A percentile compares a stretch with the other conserved stretches of the same genome.
These are phyloP conservation scores for Pygocentrus nattereri DNA, from an alignment of 2,797 vertebrate species.

Conservation along the genomic window DNA sequence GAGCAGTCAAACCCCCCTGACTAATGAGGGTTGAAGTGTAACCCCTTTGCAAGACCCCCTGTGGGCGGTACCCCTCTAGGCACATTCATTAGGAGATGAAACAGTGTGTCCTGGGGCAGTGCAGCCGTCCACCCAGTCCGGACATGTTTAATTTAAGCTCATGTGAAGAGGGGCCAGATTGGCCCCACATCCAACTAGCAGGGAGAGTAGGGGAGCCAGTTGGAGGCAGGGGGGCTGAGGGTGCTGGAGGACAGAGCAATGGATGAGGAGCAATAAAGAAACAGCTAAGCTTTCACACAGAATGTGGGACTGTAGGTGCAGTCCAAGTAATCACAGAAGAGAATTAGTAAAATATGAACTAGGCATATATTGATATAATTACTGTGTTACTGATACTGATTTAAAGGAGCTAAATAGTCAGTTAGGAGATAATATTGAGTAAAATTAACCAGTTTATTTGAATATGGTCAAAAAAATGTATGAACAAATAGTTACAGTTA, in stretches of 20 bases:
- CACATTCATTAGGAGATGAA: slow-evolving; percentile 88
- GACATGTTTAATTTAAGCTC: slow-evolving; percentile 82
- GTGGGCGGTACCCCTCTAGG: slow-evolving; percentile 79
- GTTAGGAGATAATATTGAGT: neutral
- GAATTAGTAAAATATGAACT: neutral
- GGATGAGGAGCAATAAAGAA: neutral
- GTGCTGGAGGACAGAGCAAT: neutral
- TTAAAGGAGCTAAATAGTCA: neutral
- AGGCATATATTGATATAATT: neutral
- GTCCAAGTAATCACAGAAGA: slow-evolving; percentile 12
- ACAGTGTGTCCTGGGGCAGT: slow-evolving; percentile 78
- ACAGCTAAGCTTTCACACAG: neutral
- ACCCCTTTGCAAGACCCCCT: slow-evolving; percentile 74
- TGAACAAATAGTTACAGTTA: neutral
- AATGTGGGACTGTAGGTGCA: too few relatives aligned
- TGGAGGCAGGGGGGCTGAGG: slow-evolving; percentile 30
- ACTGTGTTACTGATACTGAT: neutral
- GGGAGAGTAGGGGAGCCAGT: slow-evolving; percentile 56
- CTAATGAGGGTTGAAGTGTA: slow-evolving; percentile 85
- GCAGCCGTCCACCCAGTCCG: slow-evolving; percentile 70
- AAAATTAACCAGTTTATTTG: neutral
- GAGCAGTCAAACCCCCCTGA: slow-evolving; percentile 71
- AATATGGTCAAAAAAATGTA: too few relatives aligned
- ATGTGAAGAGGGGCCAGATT: slow-evolving; percentile 68
- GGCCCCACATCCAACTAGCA: slow-evolving; percentile 58